Evolutionary conservation across 2,113 vertebrate genomes (phyloP), one percentile per base, ranked within the genome.

Genomic region (Bufo bufo): DNA sequence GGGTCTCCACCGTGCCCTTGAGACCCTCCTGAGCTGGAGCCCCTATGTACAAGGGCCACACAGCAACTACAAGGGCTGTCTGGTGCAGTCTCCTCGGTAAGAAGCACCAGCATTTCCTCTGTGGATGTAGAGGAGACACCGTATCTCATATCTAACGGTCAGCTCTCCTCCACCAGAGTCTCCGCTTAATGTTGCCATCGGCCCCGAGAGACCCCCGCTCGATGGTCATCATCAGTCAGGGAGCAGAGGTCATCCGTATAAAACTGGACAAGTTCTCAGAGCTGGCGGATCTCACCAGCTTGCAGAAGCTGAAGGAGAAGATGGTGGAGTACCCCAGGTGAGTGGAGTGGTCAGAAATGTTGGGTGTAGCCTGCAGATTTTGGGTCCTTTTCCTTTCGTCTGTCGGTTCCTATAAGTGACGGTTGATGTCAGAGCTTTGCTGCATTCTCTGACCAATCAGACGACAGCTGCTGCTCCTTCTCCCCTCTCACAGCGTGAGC

Each of bases 261-360:
- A 90, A 88, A 47, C 74, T 90, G 82, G 89, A 90, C 50, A 90
- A 90, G 61, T 90, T 87, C 86, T 65, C 85, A 3, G 89, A 90
- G 82, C 43, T 90, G 75, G 54, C 49, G 4, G 89, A 90, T n/a
- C 20, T 50, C 12, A 4, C 4, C 49, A 88, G 86, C 20, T 17
- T 90, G 54, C 72, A 71, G 19, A 90, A 87, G 74, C 72, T 90
- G 14, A 79, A 54, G 75, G 47, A 49, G 56, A 82, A 54, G 3
- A 79, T n/a, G 45, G n/a, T 50, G 0, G 17, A 19, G 6, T 90
- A 90, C 23, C 86, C 86, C 82, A 90, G 89, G 89, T 90, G 59
- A 16, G 17, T 17, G 3, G 4, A 23, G 63, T 2, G 2, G 63
- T n/a, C 63, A 66, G 63, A 20, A 66, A 23, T 23, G 20, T 63